These are phyloP conservation scores for Silurus aristotelis DNA, from an alignment of 2,797 vertebrate genomes.

Conservation along the genomic window DNA sequence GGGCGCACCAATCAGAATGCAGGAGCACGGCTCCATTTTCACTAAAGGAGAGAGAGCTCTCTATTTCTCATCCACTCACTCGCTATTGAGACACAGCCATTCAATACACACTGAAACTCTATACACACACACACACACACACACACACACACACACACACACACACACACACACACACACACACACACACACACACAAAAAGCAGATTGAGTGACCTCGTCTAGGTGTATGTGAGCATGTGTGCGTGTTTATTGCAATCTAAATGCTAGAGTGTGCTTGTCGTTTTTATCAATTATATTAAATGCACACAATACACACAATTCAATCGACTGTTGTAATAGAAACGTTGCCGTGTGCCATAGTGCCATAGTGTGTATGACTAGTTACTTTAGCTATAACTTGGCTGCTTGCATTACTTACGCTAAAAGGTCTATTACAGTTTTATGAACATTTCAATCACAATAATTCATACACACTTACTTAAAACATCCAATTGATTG, in stretches of 20 bases:
- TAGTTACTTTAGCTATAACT: background rate
- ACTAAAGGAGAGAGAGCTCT: conserved; percentile 69
- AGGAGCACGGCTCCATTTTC: conserved; percentile 66
- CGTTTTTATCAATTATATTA: background rate
- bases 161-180: conserved; percentile 31
- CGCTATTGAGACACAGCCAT: conserved; percentile 43
- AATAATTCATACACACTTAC: background rate
- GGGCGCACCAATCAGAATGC: conserved; percentile 35
- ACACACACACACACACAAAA: conserved; percentile 32
- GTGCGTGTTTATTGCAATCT: background rate
- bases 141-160: conserved; percentile 62
- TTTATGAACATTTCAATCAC: background rate
- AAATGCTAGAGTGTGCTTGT: background rate
- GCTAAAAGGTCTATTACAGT: background rate
- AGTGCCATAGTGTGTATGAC: too few species aligned
- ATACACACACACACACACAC: conserved; percentile 66
- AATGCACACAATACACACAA: background rate
- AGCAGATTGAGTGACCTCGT: background rate
- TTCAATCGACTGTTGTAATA: background rate
- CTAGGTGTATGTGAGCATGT: background rate
- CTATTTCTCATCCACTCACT: conserved; percentile 67
- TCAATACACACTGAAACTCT: conserved; percentile 76
- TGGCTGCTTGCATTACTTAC: background rate
- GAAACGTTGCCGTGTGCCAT: background rate
- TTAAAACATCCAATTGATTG: background rate